Evolutionary conservation across 2,888 invertebrate species (phyloP).

Genomic region (Ariolimax columbianus): DNA sequence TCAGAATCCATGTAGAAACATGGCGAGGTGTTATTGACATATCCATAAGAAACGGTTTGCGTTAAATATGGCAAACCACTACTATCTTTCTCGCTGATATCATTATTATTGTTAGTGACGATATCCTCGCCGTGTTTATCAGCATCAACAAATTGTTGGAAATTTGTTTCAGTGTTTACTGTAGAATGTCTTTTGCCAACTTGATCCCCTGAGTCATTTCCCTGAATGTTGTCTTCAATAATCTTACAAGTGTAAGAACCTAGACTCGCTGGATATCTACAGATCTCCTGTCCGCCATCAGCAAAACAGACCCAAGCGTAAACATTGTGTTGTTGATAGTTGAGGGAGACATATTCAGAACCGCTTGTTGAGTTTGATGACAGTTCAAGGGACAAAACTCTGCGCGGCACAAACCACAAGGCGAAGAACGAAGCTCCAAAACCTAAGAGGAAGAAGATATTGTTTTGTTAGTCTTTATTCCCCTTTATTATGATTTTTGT

Average conservation of each 20-base stretch:
- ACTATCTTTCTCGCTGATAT: background rate
- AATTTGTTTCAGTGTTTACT: background rate
- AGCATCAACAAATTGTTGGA: background rate
- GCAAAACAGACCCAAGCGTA: slow-evolving; percentile 23
- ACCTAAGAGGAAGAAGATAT: slow-evolving; percentile 31
- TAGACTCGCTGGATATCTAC: slow-evolving; percentile 25
- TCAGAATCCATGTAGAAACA: background rate
- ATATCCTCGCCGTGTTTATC: background rate
- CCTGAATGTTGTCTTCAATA: background rate
- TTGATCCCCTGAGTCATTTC: background rate
- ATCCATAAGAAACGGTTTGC: background rate
- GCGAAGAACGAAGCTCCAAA: slow-evolving; percentile 45
- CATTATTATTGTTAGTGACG: background rate
- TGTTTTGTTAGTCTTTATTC: background rate
- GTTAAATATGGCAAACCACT: background rate
- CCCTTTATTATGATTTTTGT: no score
- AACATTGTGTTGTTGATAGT: background rate
- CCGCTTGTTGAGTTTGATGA: background rate
- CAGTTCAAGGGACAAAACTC: background rate
- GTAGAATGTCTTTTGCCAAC: background rate
- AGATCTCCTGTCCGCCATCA: slow-evolving; percentile 26
- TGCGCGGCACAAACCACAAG: slow-evolving; percentile 40
- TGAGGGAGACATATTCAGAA: background rate
- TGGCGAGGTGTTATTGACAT: background rate
- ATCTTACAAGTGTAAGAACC: background rate